A percentile compares a stretch with the other conserved stretches of the same genome.
Evolutionary conservation across 2,888 invertebrate genomes (phyloP).

Genomic region (Pterobdella sp.): DNA sequence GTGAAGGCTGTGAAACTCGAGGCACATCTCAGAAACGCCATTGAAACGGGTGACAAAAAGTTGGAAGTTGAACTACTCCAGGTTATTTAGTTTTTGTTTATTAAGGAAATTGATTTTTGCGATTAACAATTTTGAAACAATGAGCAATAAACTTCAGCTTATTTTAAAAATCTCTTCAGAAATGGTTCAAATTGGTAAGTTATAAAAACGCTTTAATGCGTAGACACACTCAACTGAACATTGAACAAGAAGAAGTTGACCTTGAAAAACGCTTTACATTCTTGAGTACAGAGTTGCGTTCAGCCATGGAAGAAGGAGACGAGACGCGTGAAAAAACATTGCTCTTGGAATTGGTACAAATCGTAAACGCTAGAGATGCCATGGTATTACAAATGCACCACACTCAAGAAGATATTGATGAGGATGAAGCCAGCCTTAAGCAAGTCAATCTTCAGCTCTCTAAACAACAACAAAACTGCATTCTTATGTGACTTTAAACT

Average conservation of each 20-base stretch:
- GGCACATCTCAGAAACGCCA: constrained; percentile 26
- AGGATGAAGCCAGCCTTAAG: constrained; percentile 14
- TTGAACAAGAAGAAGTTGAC: constrained; percentile 86
- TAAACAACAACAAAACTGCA: neutral
- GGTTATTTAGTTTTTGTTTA: constrained; percentile 1
- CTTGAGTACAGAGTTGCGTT: constrained; percentile 76
- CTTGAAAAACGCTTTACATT: constrained; percentile 80
- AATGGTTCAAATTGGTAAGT: constrained; percentile 78
- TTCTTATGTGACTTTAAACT: neutral
- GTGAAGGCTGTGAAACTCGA: constrained; percentile 48
- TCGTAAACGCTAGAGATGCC: constrained; percentile 89
- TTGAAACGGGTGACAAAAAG: constrained; percentile 43
- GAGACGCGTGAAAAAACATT: constrained; percentile 76
- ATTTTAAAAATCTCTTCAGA: constrained; percentile 50
- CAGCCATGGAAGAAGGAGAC: constrained; percentile 79
- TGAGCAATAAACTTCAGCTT: neutral
- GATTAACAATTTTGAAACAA: no score
- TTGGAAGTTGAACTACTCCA: constrained; percentile 23
- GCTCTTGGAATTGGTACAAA: constrained; percentile 77
- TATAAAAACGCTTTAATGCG: constrained; percentile 89
- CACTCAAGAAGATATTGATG: constrained; percentile 73
- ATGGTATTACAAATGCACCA: constrained; percentile 91
- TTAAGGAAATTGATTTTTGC: neutral
- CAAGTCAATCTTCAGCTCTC: neutral
- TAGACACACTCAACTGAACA: constrained; percentile 92